Percentiles rank a stretch among this genome's conserved stretches.
Conservation (phyloP, 2,888 invertebrate genomes). For the Protodeltote pygarga region DNA sequence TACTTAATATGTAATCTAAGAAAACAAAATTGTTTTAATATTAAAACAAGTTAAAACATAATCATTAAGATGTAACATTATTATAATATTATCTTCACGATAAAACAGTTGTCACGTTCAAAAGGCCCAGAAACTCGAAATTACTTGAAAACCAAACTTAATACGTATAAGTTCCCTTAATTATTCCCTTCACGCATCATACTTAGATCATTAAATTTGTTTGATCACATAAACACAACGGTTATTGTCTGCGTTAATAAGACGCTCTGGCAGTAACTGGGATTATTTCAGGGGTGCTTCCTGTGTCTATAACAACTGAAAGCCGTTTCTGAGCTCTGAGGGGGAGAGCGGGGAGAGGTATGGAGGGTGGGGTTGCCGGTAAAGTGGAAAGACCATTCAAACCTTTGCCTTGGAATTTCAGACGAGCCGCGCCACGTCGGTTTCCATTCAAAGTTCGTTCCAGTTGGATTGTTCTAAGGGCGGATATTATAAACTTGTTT, state of each 20-base stretch:
- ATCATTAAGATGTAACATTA: not conserved
- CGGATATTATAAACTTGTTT: conserved; percentile 7
- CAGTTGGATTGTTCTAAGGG: conserved; percentile 19
- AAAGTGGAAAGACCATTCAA: conserved; percentile 43
- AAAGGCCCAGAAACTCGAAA: conserved; percentile 11
- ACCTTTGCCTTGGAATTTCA: conserved; percentile 41
- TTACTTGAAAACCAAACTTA: conserved; percentile 17
- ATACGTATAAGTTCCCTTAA: conserved; percentile 26
- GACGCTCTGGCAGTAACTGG: conserved; percentile 22
- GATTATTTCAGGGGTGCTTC: conserved; percentile 42
- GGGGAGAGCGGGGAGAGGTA: conserved; percentile 19
- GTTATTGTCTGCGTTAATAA: conserved; percentile 37
- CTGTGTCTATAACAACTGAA: conserved; percentile 46
- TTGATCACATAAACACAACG: conserved; percentile 35
- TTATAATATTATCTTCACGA: conserved; percentile 6
- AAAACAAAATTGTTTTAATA: too few species aligned
- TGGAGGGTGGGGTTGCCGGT: conserved; percentile 2
- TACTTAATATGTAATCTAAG: too few species aligned
- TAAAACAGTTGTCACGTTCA: conserved; percentile 3
- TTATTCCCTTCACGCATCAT: conserved; percentile 30
- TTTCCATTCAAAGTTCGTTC: conserved; percentile 34
- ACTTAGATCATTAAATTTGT: conserved; percentile 40
- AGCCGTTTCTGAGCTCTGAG: conserved; percentile 24
- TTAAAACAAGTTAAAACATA: too few species aligned
- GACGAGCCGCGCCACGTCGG: conserved; percentile 31